Base-by-base conservation (phyloP, 2,113 vertebrate genomes). In the Boleophthalmus pectinirostris region DNA sequence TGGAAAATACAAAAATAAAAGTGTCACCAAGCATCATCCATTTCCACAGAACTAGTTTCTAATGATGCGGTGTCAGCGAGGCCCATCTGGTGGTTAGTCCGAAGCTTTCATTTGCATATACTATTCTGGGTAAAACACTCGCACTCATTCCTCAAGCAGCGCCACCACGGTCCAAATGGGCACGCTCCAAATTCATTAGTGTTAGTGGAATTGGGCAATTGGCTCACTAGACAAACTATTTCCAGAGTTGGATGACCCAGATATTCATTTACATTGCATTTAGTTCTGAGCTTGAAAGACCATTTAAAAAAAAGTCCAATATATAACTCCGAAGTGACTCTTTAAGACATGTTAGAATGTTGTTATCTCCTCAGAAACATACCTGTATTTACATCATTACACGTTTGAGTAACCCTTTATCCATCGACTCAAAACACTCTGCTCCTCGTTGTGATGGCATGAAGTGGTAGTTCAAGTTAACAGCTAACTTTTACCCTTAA, bases 21-120 rank as follows among this genome's bases (percentile, higher is more conserved):
- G 38, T n/a, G 18, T 4, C 29, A 66, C 14, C 15, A 20, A 77
- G 70, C 23, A 43, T 49, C 5, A 2, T 69, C 63, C 58, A 66
- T 54, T 78, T 65, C 58, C 67, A 45, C 60, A 74, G 65, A 80
- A 43, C 6, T 25, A 24, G 43, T 66, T 47, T 66, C 43, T 46
- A 25, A 46, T 64, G 56, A 69, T 69, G 65, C 69, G 43, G 69
- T 58, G 63, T 54, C n/a, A 69, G 15, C 65, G 25, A 3, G 66
- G 54, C 51, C 63, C 14, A 85, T 75, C 83, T 77, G 74, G 70
- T 72, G 60, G 51, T 66, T 61, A 54, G 63, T 68, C 65, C 33
- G 63, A 10, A 47, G 47, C 63, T 29, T 58, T 51, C 21, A 74
- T 77, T 68, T 72, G 73, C 69, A 75, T 65, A 75, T 46, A 38